phyloP scores from a whole-genome alignment of 2,113 vertebrate genomes.

The Daboia siamensis region DNA sequence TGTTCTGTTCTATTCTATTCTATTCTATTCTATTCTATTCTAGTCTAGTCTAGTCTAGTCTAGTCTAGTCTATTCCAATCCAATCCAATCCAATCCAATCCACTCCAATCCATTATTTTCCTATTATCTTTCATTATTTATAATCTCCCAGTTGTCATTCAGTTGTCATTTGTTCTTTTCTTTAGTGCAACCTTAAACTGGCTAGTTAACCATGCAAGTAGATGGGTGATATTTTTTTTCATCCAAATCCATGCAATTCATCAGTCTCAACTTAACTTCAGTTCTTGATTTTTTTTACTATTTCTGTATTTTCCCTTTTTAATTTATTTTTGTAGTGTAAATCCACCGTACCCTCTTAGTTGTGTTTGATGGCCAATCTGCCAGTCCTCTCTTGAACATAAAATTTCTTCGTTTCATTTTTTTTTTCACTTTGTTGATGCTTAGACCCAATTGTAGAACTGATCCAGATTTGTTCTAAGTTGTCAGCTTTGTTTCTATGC shows the following conservation, averaged over 20 bases:
- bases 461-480: background rate
- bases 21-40: too few species aligned
- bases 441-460: background rate
- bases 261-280: background rate
- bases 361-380: background rate
- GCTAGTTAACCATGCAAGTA: too few species aligned
- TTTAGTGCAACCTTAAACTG: too few species aligned
- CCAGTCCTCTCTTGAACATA: background rate
- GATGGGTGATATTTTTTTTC: background rate
- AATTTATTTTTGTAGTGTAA: background rate
- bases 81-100: too few species aligned
- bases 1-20: too few species aligned
- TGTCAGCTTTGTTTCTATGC: background rate
- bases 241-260: background rate
- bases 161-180: background rate
- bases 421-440: background rate
- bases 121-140: background rate
- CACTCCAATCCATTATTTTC: background rate
- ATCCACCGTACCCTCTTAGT: background rate
- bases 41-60: too few species aligned
- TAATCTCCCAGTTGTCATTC: background rate
- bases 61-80: too few species aligned
- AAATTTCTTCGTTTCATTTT: background rate
- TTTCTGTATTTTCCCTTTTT: background rate
- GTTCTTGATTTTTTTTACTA: background rate